Evolutionary conservation across 2,888 invertebrate genomes (phyloP).

Genomic region (Elmis aenea): DNA sequence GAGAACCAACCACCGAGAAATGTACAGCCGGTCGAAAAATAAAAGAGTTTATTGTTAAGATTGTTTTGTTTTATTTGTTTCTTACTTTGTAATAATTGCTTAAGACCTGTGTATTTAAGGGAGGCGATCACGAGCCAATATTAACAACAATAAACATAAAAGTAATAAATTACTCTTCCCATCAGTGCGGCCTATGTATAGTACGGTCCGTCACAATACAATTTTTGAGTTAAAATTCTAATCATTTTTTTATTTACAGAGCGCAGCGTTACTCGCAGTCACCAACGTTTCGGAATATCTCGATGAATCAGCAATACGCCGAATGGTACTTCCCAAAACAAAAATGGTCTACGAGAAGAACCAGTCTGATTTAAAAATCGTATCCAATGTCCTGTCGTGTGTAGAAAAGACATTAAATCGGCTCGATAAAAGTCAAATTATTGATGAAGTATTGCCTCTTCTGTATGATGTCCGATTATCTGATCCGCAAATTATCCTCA

Average conservation of each 20-base stretch:
- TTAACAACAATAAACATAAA: too few relatives aligned
- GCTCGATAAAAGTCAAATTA: slow-evolving; percentile 80
- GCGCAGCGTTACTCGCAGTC: slow-evolving; percentile 82
- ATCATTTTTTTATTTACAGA: slow-evolving; percentile 54
- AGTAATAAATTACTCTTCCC: too few relatives aligned
- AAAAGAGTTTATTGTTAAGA: too few relatives aligned
- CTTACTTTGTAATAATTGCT: too few relatives aligned
- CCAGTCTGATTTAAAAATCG: slow-evolving; percentile 72
- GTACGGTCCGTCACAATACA: too few relatives aligned
- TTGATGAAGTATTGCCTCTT: slow-evolving; percentile 86
- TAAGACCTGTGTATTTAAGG: too few relatives aligned
- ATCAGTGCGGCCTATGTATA: too few relatives aligned
- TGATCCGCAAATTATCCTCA: slow-evolving; percentile 83
- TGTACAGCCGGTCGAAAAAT: too few relatives aligned
- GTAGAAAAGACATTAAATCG: slow-evolving; percentile 77
- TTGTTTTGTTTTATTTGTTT: too few relatives aligned
- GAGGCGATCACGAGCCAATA: too few relatives aligned
- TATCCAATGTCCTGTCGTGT: slow-evolving; percentile 72
- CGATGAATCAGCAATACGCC: slow-evolving; percentile 74
- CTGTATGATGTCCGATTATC: slow-evolving; percentile 79
- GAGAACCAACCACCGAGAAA: too few relatives aligned
- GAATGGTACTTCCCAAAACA: slow-evolving; percentile 78
- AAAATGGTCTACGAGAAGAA: slow-evolving; percentile 76
- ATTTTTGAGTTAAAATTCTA: too few relatives aligned
- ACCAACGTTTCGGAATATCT: slow-evolving; percentile 79